Conservation (phyloP, 2,113 vertebrate species). For the Lophotis ruficrista region DNA sequence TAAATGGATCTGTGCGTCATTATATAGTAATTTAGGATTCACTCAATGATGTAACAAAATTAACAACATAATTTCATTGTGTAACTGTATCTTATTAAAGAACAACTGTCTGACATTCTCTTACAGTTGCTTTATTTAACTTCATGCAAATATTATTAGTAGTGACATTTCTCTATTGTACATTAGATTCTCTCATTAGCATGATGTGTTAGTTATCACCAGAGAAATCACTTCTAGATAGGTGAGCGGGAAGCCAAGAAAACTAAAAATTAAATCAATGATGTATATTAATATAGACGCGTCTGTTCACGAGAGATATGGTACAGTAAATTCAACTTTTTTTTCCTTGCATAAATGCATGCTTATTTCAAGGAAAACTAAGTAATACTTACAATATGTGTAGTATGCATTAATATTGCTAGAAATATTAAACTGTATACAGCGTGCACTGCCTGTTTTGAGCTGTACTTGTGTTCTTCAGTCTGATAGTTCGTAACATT, state of each 20-base stretch:
- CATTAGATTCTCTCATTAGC: conserved; percentile 82
- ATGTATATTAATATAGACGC: conserved; percentile 73
- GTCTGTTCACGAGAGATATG: conserved; percentile 73
- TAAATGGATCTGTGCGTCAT: conserved; percentile 77
- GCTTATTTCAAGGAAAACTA: conserved; percentile 53
- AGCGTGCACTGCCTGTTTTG: not conserved
- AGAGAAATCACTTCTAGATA: conserved; percentile 81
- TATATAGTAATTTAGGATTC: conserved; percentile 82
- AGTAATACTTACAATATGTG: conserved; percentile 28
- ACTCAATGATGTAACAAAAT: conserved; percentile 82
- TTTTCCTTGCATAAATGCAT: conserved; percentile 58
- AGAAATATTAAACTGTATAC: conserved; percentile 16
- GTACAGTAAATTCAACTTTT: conserved; percentile 67
- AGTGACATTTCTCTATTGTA: conserved; percentile 85
- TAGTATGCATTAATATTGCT: not conserved
- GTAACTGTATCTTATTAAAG: conserved; percentile 82
- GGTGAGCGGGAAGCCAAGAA: conserved; percentile 77
- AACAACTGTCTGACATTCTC: conserved; percentile 83
- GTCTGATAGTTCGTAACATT: conserved; percentile 29
- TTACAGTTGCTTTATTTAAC: conserved; percentile 83
- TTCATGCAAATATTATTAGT: conserved; percentile 83
- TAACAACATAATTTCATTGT: conserved; percentile 83
- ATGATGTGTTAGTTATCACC: conserved; percentile 82
- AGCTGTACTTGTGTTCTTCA: conserved; percentile 23
- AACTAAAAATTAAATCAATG: conserved; percentile 79